Conservation (phyloP, 1,140 invertebrate genomes). For the Drosophila eugracilis region DNA sequence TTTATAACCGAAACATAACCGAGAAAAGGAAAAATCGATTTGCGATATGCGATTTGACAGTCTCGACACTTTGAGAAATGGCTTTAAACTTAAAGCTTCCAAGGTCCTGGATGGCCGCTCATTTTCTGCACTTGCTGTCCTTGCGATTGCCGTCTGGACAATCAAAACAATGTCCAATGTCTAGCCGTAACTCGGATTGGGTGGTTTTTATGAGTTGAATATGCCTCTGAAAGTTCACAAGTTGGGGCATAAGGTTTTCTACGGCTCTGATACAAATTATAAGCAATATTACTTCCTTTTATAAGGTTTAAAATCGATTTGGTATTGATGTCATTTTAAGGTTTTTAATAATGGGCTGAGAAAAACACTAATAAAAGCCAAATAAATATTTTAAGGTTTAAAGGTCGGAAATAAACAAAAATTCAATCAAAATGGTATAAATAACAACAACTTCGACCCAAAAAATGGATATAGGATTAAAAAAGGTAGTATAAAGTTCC, state of each 20-base stretch:
- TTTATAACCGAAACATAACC: constrained; percentile 54
- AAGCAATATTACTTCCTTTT: no score
- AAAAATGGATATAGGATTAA: no score
- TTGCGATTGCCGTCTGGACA: constrained; percentile 12
- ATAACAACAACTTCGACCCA: no score
- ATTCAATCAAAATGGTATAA: no score
- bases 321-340: no score
- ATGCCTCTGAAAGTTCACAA: neutral
- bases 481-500: no score
- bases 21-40: constrained; percentile 58
- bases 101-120: constrained; percentile 9
- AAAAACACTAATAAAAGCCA: no score
- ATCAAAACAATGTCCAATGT: constrained; percentile 33
- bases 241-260: neutral
- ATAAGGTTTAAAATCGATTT: no score
- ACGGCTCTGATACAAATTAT: neutral
- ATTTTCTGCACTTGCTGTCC: constrained; percentile 50
- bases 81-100: constrained; percentile 37
- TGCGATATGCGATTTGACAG: constrained; percentile 33
- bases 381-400: no score
- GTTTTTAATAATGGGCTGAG: no score
- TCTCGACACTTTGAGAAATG: constrained; percentile 5
- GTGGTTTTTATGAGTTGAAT: constrained; percentile 10
- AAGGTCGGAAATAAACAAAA: no score
- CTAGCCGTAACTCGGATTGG: constrained; percentile 2